Evolutionary conservation across 2,113 vertebrate genomes (phyloP).

Genomic region (Archilochus colubris): DNA sequence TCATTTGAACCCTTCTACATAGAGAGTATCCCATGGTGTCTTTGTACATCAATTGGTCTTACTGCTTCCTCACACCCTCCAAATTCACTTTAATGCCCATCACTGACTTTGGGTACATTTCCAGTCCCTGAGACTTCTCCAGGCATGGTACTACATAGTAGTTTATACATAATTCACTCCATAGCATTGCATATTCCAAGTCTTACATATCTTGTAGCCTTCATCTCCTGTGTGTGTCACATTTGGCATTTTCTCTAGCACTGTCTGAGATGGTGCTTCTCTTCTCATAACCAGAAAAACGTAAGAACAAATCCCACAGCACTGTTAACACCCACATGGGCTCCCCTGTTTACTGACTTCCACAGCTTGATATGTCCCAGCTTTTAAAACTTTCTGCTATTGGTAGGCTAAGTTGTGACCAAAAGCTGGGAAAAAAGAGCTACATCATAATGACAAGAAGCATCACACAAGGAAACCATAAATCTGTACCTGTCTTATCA

Average conservation of each 20-base stretch:
- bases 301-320: not conserved
- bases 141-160: not conserved
- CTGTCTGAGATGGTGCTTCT: not conserved
- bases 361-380: not conserved
- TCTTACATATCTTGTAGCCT: not conserved
- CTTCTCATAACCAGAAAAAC: not conserved
- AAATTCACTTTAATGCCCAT: not conserved
- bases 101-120: not conserved
- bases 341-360: not conserved
- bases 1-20: not conserved
- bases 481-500: not conserved
- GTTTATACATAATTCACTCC: not conserved
- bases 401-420: not conserved
- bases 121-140: not conserved
- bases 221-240: not conserved
- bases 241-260: not conserved
- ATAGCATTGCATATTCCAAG: not conserved
- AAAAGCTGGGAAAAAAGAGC: not conserved
- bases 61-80: not conserved
- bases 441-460: not conserved
- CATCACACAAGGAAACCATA: not conserved
- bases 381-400: not conserved
- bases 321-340: rapidly evolving
- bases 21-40: not conserved
- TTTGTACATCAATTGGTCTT: not conserved